Conservation (phyloP, 2,888 invertebrate genomes). For the Loripinus fragilis region DNA sequence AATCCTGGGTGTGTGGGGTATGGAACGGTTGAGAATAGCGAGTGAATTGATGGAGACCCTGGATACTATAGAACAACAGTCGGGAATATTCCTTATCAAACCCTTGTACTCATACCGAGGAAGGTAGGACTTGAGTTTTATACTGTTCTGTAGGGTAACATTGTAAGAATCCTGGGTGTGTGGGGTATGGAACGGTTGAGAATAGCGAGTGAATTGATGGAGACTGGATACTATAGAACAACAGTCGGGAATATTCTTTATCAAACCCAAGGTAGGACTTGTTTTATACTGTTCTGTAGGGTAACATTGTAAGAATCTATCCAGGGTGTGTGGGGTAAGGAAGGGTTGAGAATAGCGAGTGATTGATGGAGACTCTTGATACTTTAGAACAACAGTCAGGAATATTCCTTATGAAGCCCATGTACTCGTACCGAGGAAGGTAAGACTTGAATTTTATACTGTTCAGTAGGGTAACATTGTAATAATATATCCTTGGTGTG, state of each 20-base stretch:
- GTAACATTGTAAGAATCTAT: no score
- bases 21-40: constrained; percentile 79
- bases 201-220: constrained; percentile 80
- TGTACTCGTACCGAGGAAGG: constrained; percentile 80
- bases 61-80: constrained; percentile 80
- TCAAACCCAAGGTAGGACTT: constrained; percentile 82
- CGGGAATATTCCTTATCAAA: constrained; percentile 83
- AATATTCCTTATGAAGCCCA: constrained; percentile 82
- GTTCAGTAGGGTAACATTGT: no score
- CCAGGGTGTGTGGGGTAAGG: no score
- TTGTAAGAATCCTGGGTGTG: no score
- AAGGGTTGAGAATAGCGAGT: constrained; percentile 77
- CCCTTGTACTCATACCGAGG: constrained; percentile 82
- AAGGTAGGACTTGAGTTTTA: no score
- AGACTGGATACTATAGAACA: constrained; percentile 81
- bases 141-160: no score
- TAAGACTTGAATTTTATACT: no score
- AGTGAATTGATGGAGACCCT: constrained; percentile 79
- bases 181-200: constrained; percentile 73
- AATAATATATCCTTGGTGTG: no score
- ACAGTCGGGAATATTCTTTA: constrained; percentile 82
- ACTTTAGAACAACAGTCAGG: constrained; percentile 81
- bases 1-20: no score
- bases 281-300: no score
- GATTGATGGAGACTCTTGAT: constrained; percentile 80